Evolutionary conservation across 2,797 vertebrate genomes (phyloP).

Genomic region (Onychomys arenicola): DNA sequence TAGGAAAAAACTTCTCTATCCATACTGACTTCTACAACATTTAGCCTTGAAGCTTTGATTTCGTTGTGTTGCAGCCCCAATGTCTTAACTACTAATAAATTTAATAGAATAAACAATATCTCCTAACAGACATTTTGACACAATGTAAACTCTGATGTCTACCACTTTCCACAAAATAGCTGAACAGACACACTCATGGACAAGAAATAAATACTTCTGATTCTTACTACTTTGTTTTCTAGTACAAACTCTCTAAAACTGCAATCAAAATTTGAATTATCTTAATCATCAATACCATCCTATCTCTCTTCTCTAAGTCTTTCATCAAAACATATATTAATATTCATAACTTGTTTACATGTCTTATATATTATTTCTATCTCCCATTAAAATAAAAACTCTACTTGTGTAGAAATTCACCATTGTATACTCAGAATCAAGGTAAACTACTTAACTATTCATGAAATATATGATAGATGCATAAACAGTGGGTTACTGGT

Average conservation of each 20-base stretch:
- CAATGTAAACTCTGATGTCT: background rate
- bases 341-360: background rate
- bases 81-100: background rate
- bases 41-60: background rate
- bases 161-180: background rate
- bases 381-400: constrained; percentile 24
- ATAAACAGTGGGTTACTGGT: background rate
- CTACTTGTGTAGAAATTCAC: background rate
- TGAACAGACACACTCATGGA: background rate
- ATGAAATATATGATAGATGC: background rate
- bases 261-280: background rate
- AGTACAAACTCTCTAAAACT: background rate
- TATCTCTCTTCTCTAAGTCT: background rate
- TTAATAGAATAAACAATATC: background rate
- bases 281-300: background rate
- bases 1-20: background rate
- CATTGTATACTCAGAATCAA: background rate
- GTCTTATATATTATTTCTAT: background rate
- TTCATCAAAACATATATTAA: background rate
- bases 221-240: background rate
- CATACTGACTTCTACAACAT: background rate
- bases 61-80: background rate
- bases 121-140: background rate
- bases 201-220: background rate
- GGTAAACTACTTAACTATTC: background rate